Evolutionary conservation across 2,888 invertebrate genomes (phyloP).

Genomic region (Furcula furcula): DNA sequence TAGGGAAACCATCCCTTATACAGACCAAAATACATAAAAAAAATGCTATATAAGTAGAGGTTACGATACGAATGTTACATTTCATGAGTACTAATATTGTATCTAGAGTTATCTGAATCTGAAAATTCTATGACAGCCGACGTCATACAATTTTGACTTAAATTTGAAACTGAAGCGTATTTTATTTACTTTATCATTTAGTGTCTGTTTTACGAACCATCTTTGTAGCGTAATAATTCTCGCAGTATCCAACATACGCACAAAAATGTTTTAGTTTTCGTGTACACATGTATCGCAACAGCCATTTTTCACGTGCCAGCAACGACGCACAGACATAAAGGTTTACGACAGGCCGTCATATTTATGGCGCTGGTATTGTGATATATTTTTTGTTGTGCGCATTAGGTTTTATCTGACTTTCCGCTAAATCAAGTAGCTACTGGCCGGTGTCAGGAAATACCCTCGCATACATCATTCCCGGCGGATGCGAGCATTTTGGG

Average conservation of each 20-base stretch:
- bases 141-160: neutral
- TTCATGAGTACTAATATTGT: too few relatives aligned
- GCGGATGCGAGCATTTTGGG: conserved; percentile 75
- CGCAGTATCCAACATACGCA: conserved; percentile 35
- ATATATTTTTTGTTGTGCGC: conserved; percentile 81
- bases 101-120: too few relatives aligned
- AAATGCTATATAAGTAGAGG: too few relatives aligned
- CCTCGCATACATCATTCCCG: conserved; percentile 74
- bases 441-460: conserved; percentile 80
- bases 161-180: neutral
- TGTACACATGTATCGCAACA: conserved; percentile 57
- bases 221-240: conserved; percentile 39
- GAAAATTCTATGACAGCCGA: too few relatives aligned
- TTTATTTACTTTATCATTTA: neutral
- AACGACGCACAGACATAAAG: conserved; percentile 77
- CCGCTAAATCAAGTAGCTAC: conserved; percentile 82
- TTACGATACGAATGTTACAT: too few relatives aligned
- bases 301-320: conserved; percentile 78
- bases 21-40: too few relatives aligned
- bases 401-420: conserved; percentile 82
- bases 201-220: conserved; percentile 40
- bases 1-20: too few relatives aligned
- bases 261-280: conserved; percentile 46
- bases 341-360: conserved; percentile 81
- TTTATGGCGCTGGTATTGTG: conserved; percentile 79